Percentiles rank a stretch among this genome's conserved stretches.
Evolutionary conservation across 1,140 invertebrate species (phyloP).

Genomic region (Ridgeia piscesae): DNA sequence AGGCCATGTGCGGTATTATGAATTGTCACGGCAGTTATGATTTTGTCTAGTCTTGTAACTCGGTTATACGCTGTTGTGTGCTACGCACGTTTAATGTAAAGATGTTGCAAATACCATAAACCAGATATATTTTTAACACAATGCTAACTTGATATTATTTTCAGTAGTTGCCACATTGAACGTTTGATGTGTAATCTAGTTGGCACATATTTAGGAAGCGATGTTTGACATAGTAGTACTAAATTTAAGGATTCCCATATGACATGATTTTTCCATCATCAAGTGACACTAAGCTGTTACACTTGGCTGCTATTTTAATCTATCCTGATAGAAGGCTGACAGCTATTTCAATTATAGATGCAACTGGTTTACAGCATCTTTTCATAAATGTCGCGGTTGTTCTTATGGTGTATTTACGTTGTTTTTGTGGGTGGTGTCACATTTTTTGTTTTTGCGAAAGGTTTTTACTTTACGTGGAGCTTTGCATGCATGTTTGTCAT

Average conservation of each 20-base stretch:
- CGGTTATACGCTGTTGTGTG: not conserved
- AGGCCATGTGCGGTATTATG: not conserved
- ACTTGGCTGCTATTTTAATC: not conserved
- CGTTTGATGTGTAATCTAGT: not conserved
- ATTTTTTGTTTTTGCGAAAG: not conserved
- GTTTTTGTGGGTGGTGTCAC: not conserved
- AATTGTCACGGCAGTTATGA: not conserved
- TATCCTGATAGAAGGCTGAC: not conserved
- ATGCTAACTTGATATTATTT: not conserved
- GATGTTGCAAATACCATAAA: not conserved
- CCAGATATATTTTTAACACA: not conserved
- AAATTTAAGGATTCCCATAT: not conserved
- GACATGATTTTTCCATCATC: not conserved
- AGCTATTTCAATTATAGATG: not conserved
- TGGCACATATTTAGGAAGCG: not conserved
- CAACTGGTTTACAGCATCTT: not conserved
- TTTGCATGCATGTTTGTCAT: not conserved
- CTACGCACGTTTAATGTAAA: not conserved
- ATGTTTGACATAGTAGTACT: not conserved
- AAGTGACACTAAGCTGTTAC: not conserved
- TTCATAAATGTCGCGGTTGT: not conserved
- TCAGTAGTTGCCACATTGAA: not conserved
- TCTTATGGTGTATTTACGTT: not conserved
- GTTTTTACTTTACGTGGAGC: not conserved
- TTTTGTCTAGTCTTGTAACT: not conserved